Base-by-base conservation (phyloP, 2,797 vertebrate genomes). In the Sebastiscus albofasciatus region DNA sequence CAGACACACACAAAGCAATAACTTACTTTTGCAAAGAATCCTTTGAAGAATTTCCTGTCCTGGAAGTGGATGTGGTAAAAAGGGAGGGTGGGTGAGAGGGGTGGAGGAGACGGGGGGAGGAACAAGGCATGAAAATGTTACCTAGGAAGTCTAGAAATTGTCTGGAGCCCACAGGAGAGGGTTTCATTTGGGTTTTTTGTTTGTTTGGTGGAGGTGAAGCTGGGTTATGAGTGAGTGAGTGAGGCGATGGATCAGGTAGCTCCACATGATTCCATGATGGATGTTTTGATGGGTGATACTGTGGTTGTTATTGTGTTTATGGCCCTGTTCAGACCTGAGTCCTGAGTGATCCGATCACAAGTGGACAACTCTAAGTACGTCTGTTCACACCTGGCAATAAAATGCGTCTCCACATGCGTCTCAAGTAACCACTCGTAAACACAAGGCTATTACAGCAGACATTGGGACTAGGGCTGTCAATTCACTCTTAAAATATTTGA, bases 21-120 rank as follows among this genome's bases (percentile, higher is more conserved):
- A 99, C 98, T 99, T 99, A 99, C 98, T 99, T 99, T 99, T 97
- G 96, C 96, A 99, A 99, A 99, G 97, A 99, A 98, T 98, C 97
- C 98, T 97, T 99, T 99, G 98, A 99, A 99, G 98, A 98, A 99
- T 97, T 99, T 99, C 97, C 98, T 99, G 98, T 99, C 98, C 98
- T 99, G 98, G 97, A 98, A 97, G 96, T 97, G 98, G 97, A 97
- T 94, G 93, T 97, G 96, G 89, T 89, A 66, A 84, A 83, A 80
- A 66, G 52, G 88, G 79, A 78, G 83, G 90, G 81, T 70, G 89
- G 86, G 90, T 84, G 95, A 96, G 95, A 96, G 81, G 79, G 88
- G 75, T 62, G 84, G 87, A 83, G 88, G 96, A 95, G 95, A 96
- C 91, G 96, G 88, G 95, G 91, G 93, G 95, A 89, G 93, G 97